Evolutionary conservation across 2,797 vertebrate species (phyloP).

Genomic region (Podarcis lilfordi): DNA sequence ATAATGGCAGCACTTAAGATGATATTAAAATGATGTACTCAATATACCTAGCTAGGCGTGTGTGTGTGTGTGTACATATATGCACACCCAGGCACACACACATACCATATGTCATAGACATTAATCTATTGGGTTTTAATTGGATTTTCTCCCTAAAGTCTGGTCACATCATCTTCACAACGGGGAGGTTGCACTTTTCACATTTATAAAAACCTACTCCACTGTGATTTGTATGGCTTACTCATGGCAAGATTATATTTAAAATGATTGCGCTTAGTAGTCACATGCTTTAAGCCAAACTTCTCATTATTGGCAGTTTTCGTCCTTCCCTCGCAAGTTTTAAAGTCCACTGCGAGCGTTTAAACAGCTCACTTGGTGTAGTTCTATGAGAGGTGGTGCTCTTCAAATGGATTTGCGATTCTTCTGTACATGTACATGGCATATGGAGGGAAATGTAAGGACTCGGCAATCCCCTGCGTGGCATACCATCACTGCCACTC

Average conservation of each 20-base stretch:
- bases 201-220: not conserved
- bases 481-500: no score
- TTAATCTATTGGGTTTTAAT: not conserved
- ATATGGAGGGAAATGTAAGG: not conserved
- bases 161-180: not conserved
- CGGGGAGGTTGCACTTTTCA: not conserved
- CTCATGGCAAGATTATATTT: not conserved
- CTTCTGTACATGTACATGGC: not conserved
- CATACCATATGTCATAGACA: not conserved
- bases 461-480: no score
- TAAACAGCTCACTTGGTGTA: no score
- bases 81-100: not conserved
- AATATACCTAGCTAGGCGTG: not conserved
- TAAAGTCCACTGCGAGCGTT: not conserved
- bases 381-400: not conserved
- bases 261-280: not conserved
- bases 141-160: not conserved
- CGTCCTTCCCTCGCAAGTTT: not conserved
- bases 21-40: not conserved
- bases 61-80: no score
- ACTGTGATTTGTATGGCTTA: not conserved
- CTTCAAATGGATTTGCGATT: not conserved
- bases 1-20: not conserved
- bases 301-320: not conserved
- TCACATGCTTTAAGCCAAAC: no score